These are phyloP conservation scores for Lepidostoma basale DNA, from an alignment of 1,140 invertebrate genomes.

Conservation along the genomic window DNA sequence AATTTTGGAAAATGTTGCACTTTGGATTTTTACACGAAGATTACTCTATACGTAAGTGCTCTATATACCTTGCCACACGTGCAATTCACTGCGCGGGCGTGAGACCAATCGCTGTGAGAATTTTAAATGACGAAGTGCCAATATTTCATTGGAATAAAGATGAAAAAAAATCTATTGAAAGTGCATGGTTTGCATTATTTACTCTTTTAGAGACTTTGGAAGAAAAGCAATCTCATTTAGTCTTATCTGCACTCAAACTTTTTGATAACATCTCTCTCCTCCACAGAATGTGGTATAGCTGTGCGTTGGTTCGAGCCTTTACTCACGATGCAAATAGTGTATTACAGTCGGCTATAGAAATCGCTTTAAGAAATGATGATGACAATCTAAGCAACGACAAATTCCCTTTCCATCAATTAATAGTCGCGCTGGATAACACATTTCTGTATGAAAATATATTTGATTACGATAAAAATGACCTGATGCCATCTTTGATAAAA, in stretches of 20 bases:
- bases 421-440: constrained; percentile 34
- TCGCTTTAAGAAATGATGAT: constrained; percentile 22
- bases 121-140: constrained; percentile 10
- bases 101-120: constrained; percentile 9
- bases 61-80: constrained; percentile 41
- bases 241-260: constrained; percentile 47
- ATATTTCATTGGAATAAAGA: constrained; percentile 29
- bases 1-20: constrained; percentile 45
- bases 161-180: constrained; percentile 28
- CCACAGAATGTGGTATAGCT: constrained; percentile 48
- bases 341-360: constrained; percentile 27
- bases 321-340: constrained; percentile 35
- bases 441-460: constrained; percentile 40
- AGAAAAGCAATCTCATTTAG: constrained; percentile 51
- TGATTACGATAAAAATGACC: constrained; percentile 26
- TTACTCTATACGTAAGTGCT: constrained; percentile 41
- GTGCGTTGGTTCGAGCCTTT: constrained; percentile 33
- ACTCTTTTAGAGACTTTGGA: constrained; percentile 49
- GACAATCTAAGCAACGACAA: background rate
- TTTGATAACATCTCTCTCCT: constrained; percentile 44
- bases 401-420: constrained; percentile 37
- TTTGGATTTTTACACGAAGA: constrained; percentile 34
- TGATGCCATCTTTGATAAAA: constrained; percentile 17
- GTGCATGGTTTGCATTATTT: constrained; percentile 49
- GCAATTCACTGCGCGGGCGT: constrained; percentile 27